A percentile compares a stretch with the other conserved stretches of the same genome.
phyloP scores from a whole-genome alignment of 2,888 invertebrate species.

The Zeuzera pyrina region DNA sequence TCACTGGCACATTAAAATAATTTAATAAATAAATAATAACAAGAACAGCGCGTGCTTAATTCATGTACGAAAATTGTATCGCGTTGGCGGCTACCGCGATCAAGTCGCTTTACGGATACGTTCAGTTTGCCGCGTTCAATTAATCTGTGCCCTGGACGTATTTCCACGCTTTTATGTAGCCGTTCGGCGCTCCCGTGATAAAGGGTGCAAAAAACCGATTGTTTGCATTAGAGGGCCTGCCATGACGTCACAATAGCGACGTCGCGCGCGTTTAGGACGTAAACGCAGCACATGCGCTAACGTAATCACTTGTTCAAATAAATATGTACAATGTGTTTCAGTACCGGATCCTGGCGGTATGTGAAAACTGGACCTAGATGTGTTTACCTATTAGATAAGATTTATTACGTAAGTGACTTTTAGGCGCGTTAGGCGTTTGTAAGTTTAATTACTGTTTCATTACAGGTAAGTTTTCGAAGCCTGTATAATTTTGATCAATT shows the following conservation, averaged over 20 bases:
- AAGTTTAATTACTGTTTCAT: too few species aligned
- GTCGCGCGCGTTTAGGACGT: constrained; percentile 50
- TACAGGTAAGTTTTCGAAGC: too few species aligned
- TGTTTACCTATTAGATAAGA: too few species aligned
- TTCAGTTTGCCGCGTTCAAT: constrained; percentile 60
- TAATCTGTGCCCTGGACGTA: constrained; percentile 67
- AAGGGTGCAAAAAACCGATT: constrained; percentile 69
- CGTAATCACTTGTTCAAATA: constrained; percentile 60
- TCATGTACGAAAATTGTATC: constrained; percentile 17
- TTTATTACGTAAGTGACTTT: too few species aligned
- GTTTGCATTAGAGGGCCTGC: constrained; percentile 59
- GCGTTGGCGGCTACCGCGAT: constrained; percentile 15
- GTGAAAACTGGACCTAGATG: too few species aligned
- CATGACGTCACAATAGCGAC: constrained; percentile 59
- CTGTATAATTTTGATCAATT: too few species aligned
- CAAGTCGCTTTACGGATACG: constrained; percentile 41
- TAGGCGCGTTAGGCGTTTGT: too few species aligned
- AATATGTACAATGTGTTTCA: constrained; percentile 61
- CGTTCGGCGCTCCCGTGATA: constrained; percentile 60
- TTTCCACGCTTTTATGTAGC: constrained; percentile 65
- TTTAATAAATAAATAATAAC: constrained; percentile 13
- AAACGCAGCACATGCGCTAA: constrained; percentile 49
- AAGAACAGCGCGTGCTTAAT: not conserved
- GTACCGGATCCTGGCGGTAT: constrained; percentile 52
- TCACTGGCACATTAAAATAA: constrained; percentile 38